A percentile compares a stretch with the other conserved stretches of the same genome.
phyloP scores from a whole-genome alignment of 2,888 invertebrate genomes.

The Luffia ferchaultella region DNA sequence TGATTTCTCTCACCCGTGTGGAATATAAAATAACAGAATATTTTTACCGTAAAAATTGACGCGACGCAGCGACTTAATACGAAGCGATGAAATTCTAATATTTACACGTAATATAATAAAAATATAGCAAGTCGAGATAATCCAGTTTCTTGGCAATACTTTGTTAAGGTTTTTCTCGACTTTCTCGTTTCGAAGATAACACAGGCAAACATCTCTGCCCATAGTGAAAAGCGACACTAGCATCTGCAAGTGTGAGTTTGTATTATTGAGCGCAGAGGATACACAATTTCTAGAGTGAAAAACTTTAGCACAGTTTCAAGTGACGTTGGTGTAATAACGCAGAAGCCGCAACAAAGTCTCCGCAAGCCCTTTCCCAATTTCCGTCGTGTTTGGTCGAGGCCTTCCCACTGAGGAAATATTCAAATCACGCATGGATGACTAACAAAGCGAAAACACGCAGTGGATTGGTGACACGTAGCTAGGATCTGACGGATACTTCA shows the following conservation, averaged over 20 bases:
- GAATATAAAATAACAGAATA: too few species aligned
- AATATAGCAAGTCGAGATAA: not conserved
- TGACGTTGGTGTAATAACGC: too few species aligned
- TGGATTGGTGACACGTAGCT: too few species aligned
- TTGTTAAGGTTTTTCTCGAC: not conserved
- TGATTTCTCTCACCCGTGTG: too few species aligned
- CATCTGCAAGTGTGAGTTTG: too few species aligned
- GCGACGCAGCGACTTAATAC: not conserved
- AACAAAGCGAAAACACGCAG: slow-evolving; percentile 7
- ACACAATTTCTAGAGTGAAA: too few species aligned
- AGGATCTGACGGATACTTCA: too few species aligned
- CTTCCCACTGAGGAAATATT: slow-evolving; percentile 5
- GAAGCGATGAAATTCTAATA: not conserved
- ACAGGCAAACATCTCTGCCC: too few species aligned
- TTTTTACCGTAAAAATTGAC: not conserved
- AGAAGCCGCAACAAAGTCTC: not conserved
- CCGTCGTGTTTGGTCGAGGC: not conserved
- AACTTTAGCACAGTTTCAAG: too few species aligned
- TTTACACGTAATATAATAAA: not conserved
- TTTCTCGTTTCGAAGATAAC: not conserved
- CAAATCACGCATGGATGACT: slow-evolving; percentile 8
- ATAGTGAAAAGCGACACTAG: too few species aligned
- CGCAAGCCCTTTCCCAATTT: not conserved
- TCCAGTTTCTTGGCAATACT: not conserved
- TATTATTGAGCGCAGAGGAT: too few species aligned